Evolutionary conservation across 2,113 vertebrate genomes (phyloP), one percentile per base, ranked within the genome.

Genomic region (Podarcis raffonei): DNA sequence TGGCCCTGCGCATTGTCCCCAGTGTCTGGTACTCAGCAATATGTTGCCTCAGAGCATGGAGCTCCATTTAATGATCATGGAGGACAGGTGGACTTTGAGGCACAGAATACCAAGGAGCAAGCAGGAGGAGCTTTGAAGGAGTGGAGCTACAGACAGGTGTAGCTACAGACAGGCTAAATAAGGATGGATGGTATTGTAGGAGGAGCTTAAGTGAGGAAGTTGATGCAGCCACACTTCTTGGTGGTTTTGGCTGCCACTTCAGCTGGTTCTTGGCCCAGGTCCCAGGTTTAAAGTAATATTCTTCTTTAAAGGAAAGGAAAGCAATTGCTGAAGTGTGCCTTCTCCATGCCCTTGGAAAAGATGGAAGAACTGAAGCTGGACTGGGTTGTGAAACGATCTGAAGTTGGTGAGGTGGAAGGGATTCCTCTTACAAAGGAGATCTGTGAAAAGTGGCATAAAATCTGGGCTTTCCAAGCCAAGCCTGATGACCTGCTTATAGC

Each of bases 401-500:
- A 94, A 82, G 2, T 88, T 23, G 1, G 0, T 42, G 95, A 97
- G 81, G 0, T 96, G 16, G 81, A 93, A 7, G 95, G 96, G n/a
- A 0, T 96, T 83, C 83, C 42, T 2, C 0, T 97, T 35, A 16
- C 27, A 88, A 75, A 92, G 90, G 0, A 30, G 13, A 89, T 37
- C 0, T 57, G 6, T n/a, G 91, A 74, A 13, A 72, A 0, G 0
- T 96, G 95, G 96, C 92, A 97, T 66, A 85, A 89, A 91, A 85
- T 97, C 65, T 84, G 93, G 94, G 95, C 95, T 27, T 97, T 97
- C 87, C 94, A 95, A 95, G 97, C 97, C 86, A 96, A 88, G 77
- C 94, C 96, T 22, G 96, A 97, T 0, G 96, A 97, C 86, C 93
- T 97, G 16, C 93, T 97, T 85, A 94, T 97, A 0, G 83, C 95